Evolutionary conservation across 2,797 vertebrate species (phyloP).

Genomic region (Galago senegalensis): DNA sequence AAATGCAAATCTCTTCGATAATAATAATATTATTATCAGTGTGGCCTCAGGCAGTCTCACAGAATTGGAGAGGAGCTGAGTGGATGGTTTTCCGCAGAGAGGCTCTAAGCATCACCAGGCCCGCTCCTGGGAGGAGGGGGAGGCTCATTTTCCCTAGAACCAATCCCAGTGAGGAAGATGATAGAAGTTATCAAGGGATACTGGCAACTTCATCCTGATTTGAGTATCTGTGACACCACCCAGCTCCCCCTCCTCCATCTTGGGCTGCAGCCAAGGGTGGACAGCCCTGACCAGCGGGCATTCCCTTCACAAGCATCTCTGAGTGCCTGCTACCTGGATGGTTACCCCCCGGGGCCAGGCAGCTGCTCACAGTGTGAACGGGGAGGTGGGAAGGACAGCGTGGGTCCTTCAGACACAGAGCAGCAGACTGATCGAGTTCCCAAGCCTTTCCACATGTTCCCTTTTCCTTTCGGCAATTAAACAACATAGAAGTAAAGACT

Average conservation of each 20-base stretch:
- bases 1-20: conserved; percentile 80
- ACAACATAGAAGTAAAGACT: not conserved
- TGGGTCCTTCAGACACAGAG: no score
- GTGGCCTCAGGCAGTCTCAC: conserved; percentile 81
- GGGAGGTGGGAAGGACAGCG: not conserved
- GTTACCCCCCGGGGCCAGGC: rapidly evolving
- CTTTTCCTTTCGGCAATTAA: not conserved
- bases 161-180: not conserved
- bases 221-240: not conserved
- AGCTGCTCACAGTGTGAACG: not conserved
- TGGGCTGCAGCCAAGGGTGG: not conserved
- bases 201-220: not conserved
- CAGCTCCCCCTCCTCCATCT: not conserved
- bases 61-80: conserved; percentile 73
- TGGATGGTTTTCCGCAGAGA: conserved; percentile 64
- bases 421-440: not conserved
- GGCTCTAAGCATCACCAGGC: conserved; percentile 59
- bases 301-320: rapidly evolving
- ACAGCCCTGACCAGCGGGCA: not conserved
- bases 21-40: conserved; percentile 76
- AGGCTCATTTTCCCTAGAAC: conserved; percentile 52
- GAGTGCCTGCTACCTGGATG: not conserved
- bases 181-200: not conserved
- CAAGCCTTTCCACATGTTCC: not conserved
- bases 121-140: not conserved